phyloP scores from a whole-genome alignment of 2,888 invertebrate species.

The Drosophila pseudotalamancana region DNA sequence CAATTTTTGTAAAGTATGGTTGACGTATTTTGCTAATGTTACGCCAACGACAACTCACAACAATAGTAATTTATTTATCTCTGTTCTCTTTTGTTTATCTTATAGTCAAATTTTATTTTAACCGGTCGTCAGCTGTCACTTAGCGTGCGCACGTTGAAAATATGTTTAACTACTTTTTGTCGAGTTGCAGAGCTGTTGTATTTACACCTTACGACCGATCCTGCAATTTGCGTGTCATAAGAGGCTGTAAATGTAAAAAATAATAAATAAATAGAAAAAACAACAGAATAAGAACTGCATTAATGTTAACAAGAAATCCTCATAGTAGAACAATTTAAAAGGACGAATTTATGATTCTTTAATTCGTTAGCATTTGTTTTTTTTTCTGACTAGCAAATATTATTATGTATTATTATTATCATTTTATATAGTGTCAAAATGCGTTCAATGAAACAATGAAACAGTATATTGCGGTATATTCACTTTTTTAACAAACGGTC shows the following conservation, averaged over 20 bases:
- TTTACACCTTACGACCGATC: constrained; percentile 43
- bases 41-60: constrained; percentile 37
- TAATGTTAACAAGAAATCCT: background rate
- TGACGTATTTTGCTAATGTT: constrained; percentile 48
- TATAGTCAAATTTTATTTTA: constrained; percentile 46
- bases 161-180: constrained; percentile 21
- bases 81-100: constrained; percentile 5
- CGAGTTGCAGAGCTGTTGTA: constrained; percentile 13
- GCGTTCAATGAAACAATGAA: background rate
- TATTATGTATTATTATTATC: background rate
- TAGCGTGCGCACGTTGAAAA: constrained; percentile 24
- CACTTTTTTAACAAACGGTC: constrained; percentile 34
- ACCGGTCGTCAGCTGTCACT: constrained; percentile 43
- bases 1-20: constrained; percentile 39
- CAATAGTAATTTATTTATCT: constrained; percentile 15
- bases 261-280: constrained; percentile 23
- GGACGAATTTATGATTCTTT: too few species aligned
- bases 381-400: background rate
- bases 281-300: constrained; percentile 4
- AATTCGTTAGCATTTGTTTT: background rate
- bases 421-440: background rate
- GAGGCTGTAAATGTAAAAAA: constrained; percentile 43
- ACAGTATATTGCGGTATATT: constrained; percentile 64
- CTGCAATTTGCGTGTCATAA: constrained; percentile 29
- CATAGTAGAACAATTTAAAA: too few species aligned